Percentiles rank a stretch among this genome's conserved stretches.
Evolutionary conservation across 2,888 invertebrate genomes (phyloP).

Genomic region (Odontocolon sp.): DNA sequence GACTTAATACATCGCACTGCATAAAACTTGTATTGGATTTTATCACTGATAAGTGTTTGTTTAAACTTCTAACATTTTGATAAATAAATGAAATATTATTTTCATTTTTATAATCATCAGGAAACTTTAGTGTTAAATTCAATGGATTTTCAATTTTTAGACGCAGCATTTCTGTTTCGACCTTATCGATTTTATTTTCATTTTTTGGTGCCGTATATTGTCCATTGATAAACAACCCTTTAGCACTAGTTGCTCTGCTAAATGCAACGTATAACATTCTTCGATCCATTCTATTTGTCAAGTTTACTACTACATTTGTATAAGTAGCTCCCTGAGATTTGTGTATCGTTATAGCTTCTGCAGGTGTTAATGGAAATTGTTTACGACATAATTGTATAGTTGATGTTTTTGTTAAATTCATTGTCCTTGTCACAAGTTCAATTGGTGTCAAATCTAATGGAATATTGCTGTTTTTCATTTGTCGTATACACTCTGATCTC

Average conservation of each 20-base stretch:
- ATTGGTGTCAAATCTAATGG: constrained; percentile 24
- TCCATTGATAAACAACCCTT: constrained; percentile 27
- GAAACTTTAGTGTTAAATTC: constrained; percentile 3
- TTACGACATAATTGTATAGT: constrained; percentile 30
- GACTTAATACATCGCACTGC: constrained; percentile 18
- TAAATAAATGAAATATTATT: constrained; percentile 5
- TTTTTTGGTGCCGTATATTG: background rate
- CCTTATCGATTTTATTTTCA: constrained; percentile 5
- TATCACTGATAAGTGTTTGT: constrained; percentile 13
- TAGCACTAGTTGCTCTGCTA: constrained; percentile 41
- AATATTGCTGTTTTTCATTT: constrained; percentile 11
- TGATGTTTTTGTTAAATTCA: constrained; percentile 30
- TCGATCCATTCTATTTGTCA: constrained; percentile 39
- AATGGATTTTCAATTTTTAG: constrained; percentile 16
- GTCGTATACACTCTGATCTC: constrained; percentile 24
- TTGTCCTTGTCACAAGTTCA: constrained; percentile 11
- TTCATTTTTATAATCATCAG: constrained; percentile 8
- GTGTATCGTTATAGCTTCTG: constrained; percentile 52
- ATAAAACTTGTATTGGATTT: constrained; percentile 14
- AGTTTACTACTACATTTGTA: constrained; percentile 41
- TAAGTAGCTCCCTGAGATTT: constrained; percentile 49
- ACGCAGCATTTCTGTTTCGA: constrained; percentile 19
- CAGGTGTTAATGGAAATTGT: constrained; percentile 43
- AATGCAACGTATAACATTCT: constrained; percentile 44
- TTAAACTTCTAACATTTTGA: constrained; percentile 22